Evolutionary conservation across 2,113 vertebrate genomes (phyloP), one percentile per base, ranked within the genome.

Genomic region (Petrocephalus microphthalmus): DNA sequence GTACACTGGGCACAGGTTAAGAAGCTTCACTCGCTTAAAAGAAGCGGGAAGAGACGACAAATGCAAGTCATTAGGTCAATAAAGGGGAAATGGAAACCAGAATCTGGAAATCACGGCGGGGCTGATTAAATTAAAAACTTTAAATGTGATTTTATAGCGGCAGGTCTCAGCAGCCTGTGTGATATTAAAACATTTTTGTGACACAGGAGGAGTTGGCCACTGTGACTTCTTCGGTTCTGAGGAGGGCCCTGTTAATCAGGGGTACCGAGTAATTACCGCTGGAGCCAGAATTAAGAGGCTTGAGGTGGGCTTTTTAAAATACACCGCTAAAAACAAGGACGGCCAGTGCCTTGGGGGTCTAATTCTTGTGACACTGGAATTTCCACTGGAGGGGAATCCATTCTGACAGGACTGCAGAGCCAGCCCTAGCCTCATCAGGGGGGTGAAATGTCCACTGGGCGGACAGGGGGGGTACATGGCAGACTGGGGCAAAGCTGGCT

Each of bases 101-200:
- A 88, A 7, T 20, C 5, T 45, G 15, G 10, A 56, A 25, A 82
- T 15, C 19, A 33, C 37, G 8, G 5, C 2, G 25, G 29, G 45
- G 60, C 22, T 49, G 53, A 83, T 53, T 83, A 45, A 85, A 88
- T 88, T 85, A 85, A 52, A 85, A 71, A 51, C 54, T 29, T 15
- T 33, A 67, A 71, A 60, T 47, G 10, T 22, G 37, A 45, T 57
- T 42, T 53, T 37, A 52, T n/a, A 88, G 52, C 7, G 45, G 87
- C 87, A 85, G 51, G 84, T 33, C 51, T 85, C 71, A 56, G 19
- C 51, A 42, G 84, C 49, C 60, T 89, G 84, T 49, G 56, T 89
- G 49, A 89, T 74, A 60, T 51, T 89, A 89, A 88, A 71, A 45
- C 11, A 3, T 20, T 86, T 53, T 89, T 7, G 51, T 45, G 52